These are phyloP conservation scores for Antrozous pallidus DNA, from an alignment of 2,797 vertebrate species.

Conservation along the genomic window DNA sequence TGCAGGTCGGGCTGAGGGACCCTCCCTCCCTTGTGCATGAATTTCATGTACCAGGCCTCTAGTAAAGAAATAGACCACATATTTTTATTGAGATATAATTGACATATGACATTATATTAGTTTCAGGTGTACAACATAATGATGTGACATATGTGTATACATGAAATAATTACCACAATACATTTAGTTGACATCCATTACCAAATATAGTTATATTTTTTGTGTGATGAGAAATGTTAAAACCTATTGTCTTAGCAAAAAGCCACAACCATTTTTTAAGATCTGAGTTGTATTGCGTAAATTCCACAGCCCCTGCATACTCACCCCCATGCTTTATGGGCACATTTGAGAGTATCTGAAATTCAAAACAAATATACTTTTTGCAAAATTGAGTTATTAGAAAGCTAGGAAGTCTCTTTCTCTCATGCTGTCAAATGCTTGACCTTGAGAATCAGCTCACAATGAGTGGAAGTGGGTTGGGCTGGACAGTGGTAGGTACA, in stretches of 20 bases:
- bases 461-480: neutral
- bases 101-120: neutral
- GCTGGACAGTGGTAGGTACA: rapidly evolving
- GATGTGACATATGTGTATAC: neutral
- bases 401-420: neutral
- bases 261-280: neutral
- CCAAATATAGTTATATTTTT: neutral
- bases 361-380: neutral
- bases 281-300: neutral
- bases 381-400: neutral
- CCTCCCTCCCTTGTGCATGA: too few species aligned
- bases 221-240: neutral
- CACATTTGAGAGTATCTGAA: neutral
- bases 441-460: neutral
- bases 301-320: rapidly evolving
- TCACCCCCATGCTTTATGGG: neutral
- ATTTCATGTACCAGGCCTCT: too few species aligned
- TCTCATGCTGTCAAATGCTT: neutral
- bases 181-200: neutral
- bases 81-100: neutral
- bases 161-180: neutral
- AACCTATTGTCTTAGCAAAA: neutral
- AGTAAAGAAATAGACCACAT: too few species aligned
- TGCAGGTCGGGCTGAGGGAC: too few species aligned
- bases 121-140: too few species aligned